Conservation (phyloP, 2,113 vertebrate species). For the Felis chaus region DNA sequence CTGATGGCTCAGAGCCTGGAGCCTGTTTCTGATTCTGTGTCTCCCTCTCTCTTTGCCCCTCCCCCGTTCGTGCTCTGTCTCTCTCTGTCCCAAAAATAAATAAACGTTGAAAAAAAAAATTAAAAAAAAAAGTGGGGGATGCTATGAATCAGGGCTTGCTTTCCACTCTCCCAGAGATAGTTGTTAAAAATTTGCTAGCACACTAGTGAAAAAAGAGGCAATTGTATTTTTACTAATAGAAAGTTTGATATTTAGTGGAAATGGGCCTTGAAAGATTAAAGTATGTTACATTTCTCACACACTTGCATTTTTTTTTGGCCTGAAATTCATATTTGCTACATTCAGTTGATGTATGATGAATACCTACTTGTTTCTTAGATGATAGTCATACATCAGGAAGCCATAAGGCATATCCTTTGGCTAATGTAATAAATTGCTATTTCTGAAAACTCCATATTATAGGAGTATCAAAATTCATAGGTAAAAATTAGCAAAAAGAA, state of each 20-base stretch:
- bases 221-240: background rate
- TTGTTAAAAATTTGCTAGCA: background rate
- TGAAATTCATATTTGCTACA: background rate
- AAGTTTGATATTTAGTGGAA: background rate
- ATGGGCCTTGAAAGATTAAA: background rate
- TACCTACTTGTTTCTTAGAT: background rate
- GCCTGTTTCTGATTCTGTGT: too few species aligned
- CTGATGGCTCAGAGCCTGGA: too few species aligned
- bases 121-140: background rate
- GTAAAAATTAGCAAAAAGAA: background rate
- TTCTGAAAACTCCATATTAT: background rate
- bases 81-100: too few species aligned
- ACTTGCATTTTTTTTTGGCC: background rate
- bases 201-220: background rate
- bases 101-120: too few species aligned
- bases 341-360: background rate
- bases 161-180: background rate
- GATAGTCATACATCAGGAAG: background rate
- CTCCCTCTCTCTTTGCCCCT: too few species aligned
- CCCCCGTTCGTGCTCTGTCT: too few species aligned
- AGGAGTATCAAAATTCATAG: background rate
- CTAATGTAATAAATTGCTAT: background rate
- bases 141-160: background rate
- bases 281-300: background rate
- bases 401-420: background rate